Evolutionary conservation across 1,140 invertebrate genomes (phyloP), one percentile per base, ranked within the genome.

Genomic region (Drosophila tristis): DNA sequence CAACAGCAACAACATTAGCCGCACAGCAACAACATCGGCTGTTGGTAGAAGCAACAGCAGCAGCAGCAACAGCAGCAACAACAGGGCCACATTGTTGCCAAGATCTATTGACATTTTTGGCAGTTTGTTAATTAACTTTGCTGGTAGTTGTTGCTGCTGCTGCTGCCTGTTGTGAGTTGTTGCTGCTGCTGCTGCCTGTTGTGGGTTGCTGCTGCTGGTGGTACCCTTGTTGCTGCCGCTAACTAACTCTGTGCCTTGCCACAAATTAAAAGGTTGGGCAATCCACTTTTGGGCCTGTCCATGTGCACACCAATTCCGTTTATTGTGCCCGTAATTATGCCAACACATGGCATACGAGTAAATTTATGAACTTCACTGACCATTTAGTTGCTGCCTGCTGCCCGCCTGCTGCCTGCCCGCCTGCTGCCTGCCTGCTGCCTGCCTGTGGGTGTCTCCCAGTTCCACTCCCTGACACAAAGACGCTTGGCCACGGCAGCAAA

Each of bases 61-160:
- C 58, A 68, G 20, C 57, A 56, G 49, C 39, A 51, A 16, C 56
- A 56, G 63, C 54, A 66, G 60, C 53, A 61, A 60, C 49, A 71
- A 49, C 75, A 49, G 45, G 60, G n/a, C n/a, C n/a, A n/a, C 60
- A 68, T 55, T 47, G 74, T 70, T 56, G 45, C 67, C 65, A 58
- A 70, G 64, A 71, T 71, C 74, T 68, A 85, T 85, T 86, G 85
- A 90, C 85, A 85, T 85, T 90, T 90, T 90, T 90, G 85, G 85
- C 85, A 90, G 85, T 90, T 90, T 85, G 85, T 90, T 90, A 90
- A 90, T 90, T 90, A 90, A 90, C 85, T 90, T 90, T 80, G 74
- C 64, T 53, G 57, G 72, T 79, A 64, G 59, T 64, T 67, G 66
- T 59, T 68, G 72, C n/a, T 49, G 59, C 16, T 51, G 45, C 9